Base-by-base conservation (phyloP, 2,113 vertebrate genomes). In the Calonectris borealis region DNA sequence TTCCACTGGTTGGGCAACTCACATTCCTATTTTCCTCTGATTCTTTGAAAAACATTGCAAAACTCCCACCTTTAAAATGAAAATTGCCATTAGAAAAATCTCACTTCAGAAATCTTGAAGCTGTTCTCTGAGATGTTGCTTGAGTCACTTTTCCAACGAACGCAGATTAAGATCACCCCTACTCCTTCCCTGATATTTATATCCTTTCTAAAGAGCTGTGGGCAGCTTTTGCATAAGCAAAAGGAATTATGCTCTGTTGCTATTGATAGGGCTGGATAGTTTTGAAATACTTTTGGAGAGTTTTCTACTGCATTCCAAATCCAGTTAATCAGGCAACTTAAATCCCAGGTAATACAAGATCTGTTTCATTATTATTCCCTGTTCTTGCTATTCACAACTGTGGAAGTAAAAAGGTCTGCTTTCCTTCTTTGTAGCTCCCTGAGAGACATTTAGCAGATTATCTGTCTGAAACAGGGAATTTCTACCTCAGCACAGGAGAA, bases 401-500 rank as follows among this genome's bases (percentile, higher is more conserved):
- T 44, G 36, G 65, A 92, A 86, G 51, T 80, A 90, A 90, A 90
- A 48, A 54, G 24, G 64, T 64, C 57, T 92, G 14, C 69, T 54
- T 84, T 65, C 62, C 65, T 65, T 75, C 52, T 79, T 54, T 75
- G 13, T 52, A 60, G 51, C 13, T 89, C 29, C 55, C n/a, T 75
- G 57, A 78, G 72, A 96, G 55, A 86, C 73, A 55, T 64, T 91
- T 91, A 93, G 44, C 26, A 96, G 77, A 94, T 96, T 83, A 91
- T 89, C 44, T 93, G 16, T 65, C 48, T 89, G 44, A 91, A 91
- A 85, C 4, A 21, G 76, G 77, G 81, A 89, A 85, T 95, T 94
- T 97, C 69, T 64, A 57, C 77, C 57, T 94, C 69, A 71, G 21
- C 38, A 51, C 38, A 40, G 66, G 12, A 86, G 14, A 86, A 55